phyloP scores from a whole-genome alignment of 2,113 vertebrate species.

The Eptesicus fuscus region DNA sequence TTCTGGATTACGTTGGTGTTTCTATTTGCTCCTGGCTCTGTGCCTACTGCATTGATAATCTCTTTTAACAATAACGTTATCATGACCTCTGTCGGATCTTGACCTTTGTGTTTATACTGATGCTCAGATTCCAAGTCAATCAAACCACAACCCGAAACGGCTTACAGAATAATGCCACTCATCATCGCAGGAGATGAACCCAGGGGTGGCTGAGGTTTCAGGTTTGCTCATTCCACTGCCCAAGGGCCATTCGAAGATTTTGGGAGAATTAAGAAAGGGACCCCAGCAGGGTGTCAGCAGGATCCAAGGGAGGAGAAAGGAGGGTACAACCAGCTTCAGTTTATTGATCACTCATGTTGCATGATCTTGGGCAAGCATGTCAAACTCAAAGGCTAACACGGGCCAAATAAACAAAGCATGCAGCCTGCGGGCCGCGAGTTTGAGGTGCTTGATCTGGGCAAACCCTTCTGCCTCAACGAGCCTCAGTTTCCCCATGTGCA shows the following conservation, averaged over 20 bases:
- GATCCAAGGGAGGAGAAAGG: not conserved
- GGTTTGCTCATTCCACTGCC: not conserved
- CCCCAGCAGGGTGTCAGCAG: not conserved
- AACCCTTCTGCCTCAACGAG: not conserved
- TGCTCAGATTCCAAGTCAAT: not conserved
- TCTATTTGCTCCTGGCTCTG: not conserved
- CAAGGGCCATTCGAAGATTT: not conserved
- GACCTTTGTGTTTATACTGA: not conserved
- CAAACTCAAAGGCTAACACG: too few species aligned
- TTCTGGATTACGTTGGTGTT: fast-evolving
- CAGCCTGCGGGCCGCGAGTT: too few species aligned
- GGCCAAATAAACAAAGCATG: too few species aligned
- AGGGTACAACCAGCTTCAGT: not conserved
- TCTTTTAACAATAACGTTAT: not conserved
- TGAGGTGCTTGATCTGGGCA: too few species aligned
- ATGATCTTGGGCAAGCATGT: not conserved
- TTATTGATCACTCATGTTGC: not conserved
- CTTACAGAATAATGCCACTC: not conserved
- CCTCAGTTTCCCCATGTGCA: not conserved
- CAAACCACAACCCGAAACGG: not conserved
- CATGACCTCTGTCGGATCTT: too few species aligned
- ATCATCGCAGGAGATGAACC: not conserved
- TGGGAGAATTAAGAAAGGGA: not conserved
- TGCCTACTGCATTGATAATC: not conserved
- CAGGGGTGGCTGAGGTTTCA: not conserved